Evolutionary conservation across 2,797 vertebrate species (phyloP).

Genomic region (Microctenopoma steveboyesi): DNA sequence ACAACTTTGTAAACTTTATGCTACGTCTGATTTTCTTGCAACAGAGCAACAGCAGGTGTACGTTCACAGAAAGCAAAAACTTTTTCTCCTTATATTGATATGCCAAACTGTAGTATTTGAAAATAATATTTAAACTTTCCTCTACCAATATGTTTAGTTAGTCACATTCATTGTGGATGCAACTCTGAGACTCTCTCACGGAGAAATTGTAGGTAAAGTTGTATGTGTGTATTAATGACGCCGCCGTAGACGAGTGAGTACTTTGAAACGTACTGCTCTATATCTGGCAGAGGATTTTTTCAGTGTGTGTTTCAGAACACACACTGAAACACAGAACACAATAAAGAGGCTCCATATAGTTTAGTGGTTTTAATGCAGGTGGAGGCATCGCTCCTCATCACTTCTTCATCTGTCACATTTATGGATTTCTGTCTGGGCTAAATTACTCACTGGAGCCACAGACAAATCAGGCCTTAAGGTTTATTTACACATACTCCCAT

Average conservation of each 20-base stretch:
- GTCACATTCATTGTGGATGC: too few relatives aligned
- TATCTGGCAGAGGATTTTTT: conserved; percentile 11
- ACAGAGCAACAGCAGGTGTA: too few relatives aligned
- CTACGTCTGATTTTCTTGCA: too few relatives aligned
- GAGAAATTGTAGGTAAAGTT: neutral
- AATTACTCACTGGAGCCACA: conserved; percentile 62
- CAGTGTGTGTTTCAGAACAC: conserved; percentile 24
- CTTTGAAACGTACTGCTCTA: conserved; percentile 15
- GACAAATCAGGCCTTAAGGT: conserved; percentile 59
- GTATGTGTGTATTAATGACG: neutral
- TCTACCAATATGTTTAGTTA: too few relatives aligned
- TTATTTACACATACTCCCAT: conserved; percentile 70
- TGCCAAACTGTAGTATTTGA: neutral
- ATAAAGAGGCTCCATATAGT: conserved; percentile 50
- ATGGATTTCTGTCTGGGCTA: conserved; percentile 73
- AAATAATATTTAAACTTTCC: neutral
- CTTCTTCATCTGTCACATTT: conserved; percentile 75
- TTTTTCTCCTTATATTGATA: neutral
- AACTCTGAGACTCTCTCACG: neutral
- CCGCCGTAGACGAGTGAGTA: neutral
- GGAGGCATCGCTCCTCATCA: conserved; percentile 71
- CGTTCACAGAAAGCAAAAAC: neutral
- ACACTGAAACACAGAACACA: neutral
- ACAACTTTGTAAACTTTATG: too few relatives aligned
- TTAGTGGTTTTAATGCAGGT: conserved; percentile 63